Evolutionary conservation across 53 echinoderm and acorn worm genomes (phyloP).

Genomic region (Pentamera pediparva): DNA sequence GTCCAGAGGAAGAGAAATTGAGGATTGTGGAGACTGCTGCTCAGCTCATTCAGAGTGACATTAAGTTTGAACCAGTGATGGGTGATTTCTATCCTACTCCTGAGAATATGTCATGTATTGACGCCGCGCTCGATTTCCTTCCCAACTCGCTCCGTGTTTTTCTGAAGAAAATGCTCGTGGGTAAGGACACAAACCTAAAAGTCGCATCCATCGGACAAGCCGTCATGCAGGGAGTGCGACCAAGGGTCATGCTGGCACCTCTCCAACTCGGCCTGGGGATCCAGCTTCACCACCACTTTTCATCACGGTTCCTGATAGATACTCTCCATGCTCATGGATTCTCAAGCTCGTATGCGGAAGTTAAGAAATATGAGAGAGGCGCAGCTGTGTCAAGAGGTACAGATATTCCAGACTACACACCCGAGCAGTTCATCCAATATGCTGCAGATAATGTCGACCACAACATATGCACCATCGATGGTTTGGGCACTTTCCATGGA

Average conservation of each 20-base stretch:
- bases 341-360: constrained; percentile 13
- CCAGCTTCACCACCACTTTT: constrained; percentile 4
- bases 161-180: neutral
- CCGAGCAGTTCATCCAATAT: too few relatives aligned
- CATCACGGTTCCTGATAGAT: constrained; percentile 10
- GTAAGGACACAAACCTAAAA: neutral
- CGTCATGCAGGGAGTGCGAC: constrained; percentile 17
- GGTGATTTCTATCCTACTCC: constrained; percentile 4
- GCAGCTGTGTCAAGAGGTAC: constrained; percentile 16
- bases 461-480: too few relatives aligned
- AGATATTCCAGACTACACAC: neutral
- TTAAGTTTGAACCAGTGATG: neutral
- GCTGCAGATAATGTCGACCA: too few relatives aligned
- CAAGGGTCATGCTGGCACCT: constrained; percentile 3
- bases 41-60: constrained; percentile 28
- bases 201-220: constrained; percentile 8
- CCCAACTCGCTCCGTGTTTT: neutral
- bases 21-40: constrained; percentile 12
- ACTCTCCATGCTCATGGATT: constrained; percentile 14
- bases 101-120: neutral
- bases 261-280: constrained; percentile 17
- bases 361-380: constrained; percentile 14
- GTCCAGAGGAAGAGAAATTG: neutral
- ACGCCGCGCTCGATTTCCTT: neutral
- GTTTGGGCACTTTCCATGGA: too few relatives aligned